A percentile compares a stretch with the other conserved stretches of the same genome.
These are phyloP conservation scores for Achlya flavicornis DNA, from an alignment of 2,888 invertebrate genomes.

Conservation along the genomic window DNA sequence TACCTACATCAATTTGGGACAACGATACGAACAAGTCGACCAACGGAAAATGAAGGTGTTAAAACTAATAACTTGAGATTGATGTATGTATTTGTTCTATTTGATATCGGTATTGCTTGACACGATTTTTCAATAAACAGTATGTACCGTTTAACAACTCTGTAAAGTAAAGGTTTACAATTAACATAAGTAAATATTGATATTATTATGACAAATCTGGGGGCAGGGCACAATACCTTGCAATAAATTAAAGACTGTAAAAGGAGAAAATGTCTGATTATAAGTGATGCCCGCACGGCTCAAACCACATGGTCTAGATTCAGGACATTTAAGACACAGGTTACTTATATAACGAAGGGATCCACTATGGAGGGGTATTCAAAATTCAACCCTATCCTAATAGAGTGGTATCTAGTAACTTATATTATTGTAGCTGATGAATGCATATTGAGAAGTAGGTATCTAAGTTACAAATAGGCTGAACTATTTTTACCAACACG, in stretches of 20 bases:
- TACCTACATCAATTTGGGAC: constrained; percentile 51
- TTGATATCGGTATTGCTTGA: background rate
- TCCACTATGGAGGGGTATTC: too few species aligned
- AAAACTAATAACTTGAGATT: constrained; percentile 14
- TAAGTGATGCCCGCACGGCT: too few species aligned
- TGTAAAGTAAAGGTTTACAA: background rate
- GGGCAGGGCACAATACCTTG: too few species aligned
- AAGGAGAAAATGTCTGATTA: background rate
- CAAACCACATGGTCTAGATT: too few species aligned
- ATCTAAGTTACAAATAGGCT: background rate
- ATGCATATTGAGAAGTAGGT: background rate
- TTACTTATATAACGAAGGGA: too few species aligned
- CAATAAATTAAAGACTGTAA: background rate
- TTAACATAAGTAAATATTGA: too few species aligned
- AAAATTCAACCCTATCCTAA: too few species aligned
- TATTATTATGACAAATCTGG: too few species aligned
- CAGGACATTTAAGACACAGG: too few species aligned
- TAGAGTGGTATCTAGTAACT: too few species aligned
- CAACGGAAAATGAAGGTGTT: constrained; percentile 33
- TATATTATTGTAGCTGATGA: background rate
- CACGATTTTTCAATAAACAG: background rate
- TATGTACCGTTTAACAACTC: background rate
- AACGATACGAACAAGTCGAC: constrained; percentile 19
- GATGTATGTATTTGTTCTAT: constrained; percentile 8
- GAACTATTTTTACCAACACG: background rate